These are phyloP conservation scores for Threskiornis aethiopicus DNA, from an alignment of 2,797 vertebrate genomes.

Conservation along the genomic window DNA sequence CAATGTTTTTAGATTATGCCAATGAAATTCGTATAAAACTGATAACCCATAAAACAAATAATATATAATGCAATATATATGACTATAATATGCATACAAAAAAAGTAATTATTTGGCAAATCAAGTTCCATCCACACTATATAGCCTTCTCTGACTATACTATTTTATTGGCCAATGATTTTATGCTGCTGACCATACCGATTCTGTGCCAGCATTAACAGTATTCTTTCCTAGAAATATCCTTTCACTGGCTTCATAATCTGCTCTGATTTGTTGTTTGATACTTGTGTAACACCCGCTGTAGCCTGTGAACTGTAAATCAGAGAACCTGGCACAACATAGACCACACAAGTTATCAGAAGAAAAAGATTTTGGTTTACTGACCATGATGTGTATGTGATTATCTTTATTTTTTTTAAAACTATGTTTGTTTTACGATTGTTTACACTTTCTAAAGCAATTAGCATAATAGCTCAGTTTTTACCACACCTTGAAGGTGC, in stretches of 20 bases:
- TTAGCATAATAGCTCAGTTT: background rate
- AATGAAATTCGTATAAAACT: background rate
- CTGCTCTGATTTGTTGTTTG: background rate
- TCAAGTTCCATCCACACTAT: background rate
- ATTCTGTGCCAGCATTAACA: background rate
- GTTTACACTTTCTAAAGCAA: background rate
- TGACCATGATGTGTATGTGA: background rate
- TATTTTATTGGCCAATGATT: background rate
- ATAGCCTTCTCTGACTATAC: background rate
- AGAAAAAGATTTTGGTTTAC: background rate
- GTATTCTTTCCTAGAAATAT: background rate
- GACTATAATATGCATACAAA: background rate
- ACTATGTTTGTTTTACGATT: background rate
- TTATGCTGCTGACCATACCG: background rate
- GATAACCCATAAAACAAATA: background rate
- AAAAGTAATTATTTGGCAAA: background rate
- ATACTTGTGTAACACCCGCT: background rate
- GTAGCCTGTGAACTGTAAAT: background rate
- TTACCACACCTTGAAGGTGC: slow-evolving; percentile 83
- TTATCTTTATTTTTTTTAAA: background rate
- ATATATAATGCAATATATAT: background rate
- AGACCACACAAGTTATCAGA: background rate
- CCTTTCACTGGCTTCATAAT: background rate
- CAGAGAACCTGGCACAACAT: background rate
- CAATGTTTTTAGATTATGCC: background rate